A percentile compares a stretch with the other conserved stretches of the same genome.
Conservation (phyloP, 2,797 vertebrate genomes). For the Leucoraja ocellata region DNA sequence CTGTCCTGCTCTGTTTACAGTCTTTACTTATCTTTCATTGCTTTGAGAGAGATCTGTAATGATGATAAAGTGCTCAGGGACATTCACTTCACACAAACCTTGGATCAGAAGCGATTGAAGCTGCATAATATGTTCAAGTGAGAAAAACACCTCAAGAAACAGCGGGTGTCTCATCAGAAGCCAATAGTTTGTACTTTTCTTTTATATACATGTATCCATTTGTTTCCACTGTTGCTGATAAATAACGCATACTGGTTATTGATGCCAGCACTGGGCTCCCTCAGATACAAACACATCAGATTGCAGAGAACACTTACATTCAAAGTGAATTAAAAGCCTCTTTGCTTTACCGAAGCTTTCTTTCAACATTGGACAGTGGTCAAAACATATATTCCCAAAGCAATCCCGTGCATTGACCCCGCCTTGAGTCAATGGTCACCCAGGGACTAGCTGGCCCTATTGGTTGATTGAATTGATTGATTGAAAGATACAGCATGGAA, state of each 20-base stretch:
- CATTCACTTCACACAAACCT: background rate
- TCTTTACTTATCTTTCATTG: background rate
- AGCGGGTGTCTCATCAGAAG: background rate
- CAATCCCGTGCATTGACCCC: no score
- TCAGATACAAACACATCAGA: background rate
- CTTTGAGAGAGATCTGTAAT: background rate
- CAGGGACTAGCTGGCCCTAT: no score
- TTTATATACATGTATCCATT: background rate
- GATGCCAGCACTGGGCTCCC: background rate
- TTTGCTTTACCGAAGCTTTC: background rate
- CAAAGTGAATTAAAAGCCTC: background rate
- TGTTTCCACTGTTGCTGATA: background rate
- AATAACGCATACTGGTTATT: background rate
- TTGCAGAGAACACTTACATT: background rate
- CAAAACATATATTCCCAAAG: background rate
- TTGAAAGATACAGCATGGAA: no score
- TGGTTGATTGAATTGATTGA: no score
- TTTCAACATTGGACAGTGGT: background rate
- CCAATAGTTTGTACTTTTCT: background rate
- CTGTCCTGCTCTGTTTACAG: background rate
- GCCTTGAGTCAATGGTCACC: no score
- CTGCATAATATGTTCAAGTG: background rate
- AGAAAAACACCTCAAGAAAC: background rate
- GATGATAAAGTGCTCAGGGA: background rate
- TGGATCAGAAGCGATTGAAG: background rate